Base-by-base conservation (phyloP, 2,888 invertebrate genomes). In the Oscheius sp. region DNA sequence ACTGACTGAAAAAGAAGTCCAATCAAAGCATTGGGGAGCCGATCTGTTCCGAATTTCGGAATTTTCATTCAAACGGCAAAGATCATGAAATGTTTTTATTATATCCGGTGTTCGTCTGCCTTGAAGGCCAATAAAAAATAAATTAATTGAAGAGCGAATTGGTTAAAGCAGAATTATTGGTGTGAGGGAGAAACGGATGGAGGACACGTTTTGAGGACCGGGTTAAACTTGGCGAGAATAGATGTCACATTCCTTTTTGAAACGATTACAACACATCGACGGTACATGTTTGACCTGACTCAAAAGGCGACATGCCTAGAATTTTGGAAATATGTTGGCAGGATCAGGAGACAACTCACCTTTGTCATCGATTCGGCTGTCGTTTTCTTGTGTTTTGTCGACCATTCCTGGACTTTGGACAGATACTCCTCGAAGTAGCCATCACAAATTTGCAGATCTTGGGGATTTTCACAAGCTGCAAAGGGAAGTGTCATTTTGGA, bases 221-320 rank as follows among this genome's bases (percentile, higher is more conserved):
- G 23, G 23, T 52, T 52, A 66, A n/a, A 35, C 49, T 21, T 66
- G 66, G 49, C 52, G 66, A 21, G 66, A 66, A 27, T 29, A 66
- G 52, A 52, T 27, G 25, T 66, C 69, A 59, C 77, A 77, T 1
- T 72, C 71, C 18, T 75, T 61, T 9, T 53, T 61, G 77, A 76
- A 83, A 21, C 80, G 76, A n/a, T 77, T 76, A 69, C 83, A 83
- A 72, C 83, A 83, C 80, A 83, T 79, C 43, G 80, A 78, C 13
- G 83, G 79, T 16, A 83, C 83, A 61, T 83, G 78, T 72, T 82
- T 76, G 12, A 83, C 83, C 64, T 80, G 72, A 6, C 78, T 75
- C 13, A 83, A 75, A 0, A 83, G 76, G 0, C 80, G 79, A 74
- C 83, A 83, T 1, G 83, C 83, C 83, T 83, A 71, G 27, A 81